Base-by-base conservation (phyloP, 2,888 invertebrate genomes). In the Eristalinus aeneus region DNA sequence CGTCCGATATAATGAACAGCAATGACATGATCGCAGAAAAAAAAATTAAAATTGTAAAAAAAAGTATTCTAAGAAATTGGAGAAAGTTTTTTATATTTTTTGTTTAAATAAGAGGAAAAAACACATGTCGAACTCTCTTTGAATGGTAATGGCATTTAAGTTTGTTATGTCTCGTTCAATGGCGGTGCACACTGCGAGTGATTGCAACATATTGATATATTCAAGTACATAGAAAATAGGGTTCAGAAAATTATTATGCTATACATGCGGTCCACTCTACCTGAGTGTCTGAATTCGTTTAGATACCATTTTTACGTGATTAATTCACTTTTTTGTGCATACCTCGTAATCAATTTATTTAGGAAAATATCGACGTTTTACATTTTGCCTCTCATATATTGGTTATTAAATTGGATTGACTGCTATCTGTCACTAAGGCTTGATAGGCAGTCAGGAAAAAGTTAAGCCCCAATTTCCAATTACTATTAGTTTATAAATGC, bases 51-150 rank as follows among this genome's bases (percentile, higher is more conserved):
- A 69, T 23, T 64, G 27, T 71, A 16, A 46, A 61, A 76, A 68
- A 76, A 63, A 73, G 65, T 73, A 79, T 79, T 79, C 79, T 79
- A 67, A 67, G 72, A 73, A 79, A 72, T 79, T 60, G 72, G 72
- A 73, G 72, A 79, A 79, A 73, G 72, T 79, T 78, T 63, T 27
- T 77, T 32, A 20, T 63, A n/a, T 34, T 73, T 73, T 63, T 63
- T 23, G 12, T 39, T 32, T 2, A 46, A 46, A 46, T 46, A 46
- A 46, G 46, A 46, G 16, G 46, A 16, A 46, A 46, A 46, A 46
- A 16, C 46, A 46, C 46, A 46, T 46, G 46, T 46, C 16, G 46
- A 46, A 56, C 36, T 64, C 31, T 60, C 67, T 67, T 64, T 65
- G 27, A 65, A 74, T 75, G 36, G 65, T 31, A 64, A 39, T 60